These are phyloP conservation scores for Gryon sp. DNA, from an alignment of 1,140 invertebrate species.

Conservation along the genomic window DNA sequence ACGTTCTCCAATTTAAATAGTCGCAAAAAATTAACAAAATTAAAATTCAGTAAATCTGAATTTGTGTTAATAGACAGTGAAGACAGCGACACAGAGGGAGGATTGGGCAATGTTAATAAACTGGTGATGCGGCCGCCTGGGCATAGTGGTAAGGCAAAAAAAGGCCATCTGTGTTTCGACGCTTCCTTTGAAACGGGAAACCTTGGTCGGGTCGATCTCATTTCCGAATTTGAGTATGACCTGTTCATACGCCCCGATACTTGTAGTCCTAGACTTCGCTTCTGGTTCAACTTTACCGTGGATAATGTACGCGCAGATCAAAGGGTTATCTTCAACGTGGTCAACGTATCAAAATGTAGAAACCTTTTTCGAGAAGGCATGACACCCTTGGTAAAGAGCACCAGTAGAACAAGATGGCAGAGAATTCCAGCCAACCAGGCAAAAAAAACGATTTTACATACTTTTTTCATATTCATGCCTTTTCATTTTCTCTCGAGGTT, in stretches of 20 bases:
- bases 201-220: slow-evolving; percentile 94
- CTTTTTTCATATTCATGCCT: too few relatives aligned
- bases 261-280: slow-evolving; percentile 93
- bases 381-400: slow-evolving; percentile 96
- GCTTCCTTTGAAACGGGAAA: slow-evolving; percentile 98
- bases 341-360: slow-evolving; percentile 96
- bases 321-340: slow-evolving; percentile 97
- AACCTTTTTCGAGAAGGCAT: slow-evolving; percentile 94
- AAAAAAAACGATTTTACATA: slow-evolving; percentile 75
- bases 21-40: too few relatives aligned
- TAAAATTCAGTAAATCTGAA: neutral
- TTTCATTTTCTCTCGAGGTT: too few relatives aligned
- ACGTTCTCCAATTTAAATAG: too few relatives aligned
- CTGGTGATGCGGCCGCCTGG: slow-evolving; percentile 95
- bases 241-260: slow-evolving; percentile 97
- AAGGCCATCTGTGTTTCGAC: slow-evolving; percentile 97
- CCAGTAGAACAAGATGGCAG: slow-evolving; percentile 94
- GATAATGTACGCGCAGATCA: slow-evolving; percentile 97
- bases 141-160: slow-evolving; percentile 95
- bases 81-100: slow-evolving; percentile 96
- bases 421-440: slow-evolving; percentile 83
- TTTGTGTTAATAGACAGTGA: slow-evolving; percentile 88
- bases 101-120: slow-evolving; percentile 95
- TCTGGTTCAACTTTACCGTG: slow-evolving; percentile 99
- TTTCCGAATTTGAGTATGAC: slow-evolving; percentile 97